A percentile compares a stretch with the other conserved stretches of the same genome.
Conservation (phyloP, 2,797 vertebrate genomes). For the Darevskia mixta region DNA sequence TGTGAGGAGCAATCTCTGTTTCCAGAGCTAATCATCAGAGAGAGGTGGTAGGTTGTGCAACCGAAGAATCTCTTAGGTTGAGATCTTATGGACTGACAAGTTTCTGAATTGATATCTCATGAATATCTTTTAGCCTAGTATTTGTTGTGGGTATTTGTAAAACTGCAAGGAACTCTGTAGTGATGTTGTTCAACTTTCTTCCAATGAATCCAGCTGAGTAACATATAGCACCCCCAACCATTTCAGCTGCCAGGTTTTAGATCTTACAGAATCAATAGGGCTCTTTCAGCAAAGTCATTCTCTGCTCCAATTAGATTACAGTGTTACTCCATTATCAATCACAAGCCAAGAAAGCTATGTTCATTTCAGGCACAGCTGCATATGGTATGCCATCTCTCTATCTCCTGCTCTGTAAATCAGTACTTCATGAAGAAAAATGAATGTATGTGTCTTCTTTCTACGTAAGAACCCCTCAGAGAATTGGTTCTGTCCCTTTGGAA, state of each 20-base stretch:
- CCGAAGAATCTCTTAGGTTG: constrained; percentile 1
- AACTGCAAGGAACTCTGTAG: constrained; percentile 9
- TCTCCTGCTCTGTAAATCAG: constrained; percentile 19
- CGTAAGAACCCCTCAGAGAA: constrained; percentile 62
- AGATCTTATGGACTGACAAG: background rate
- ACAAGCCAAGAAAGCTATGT: constrained; percentile 50
- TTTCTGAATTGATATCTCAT: background rate
- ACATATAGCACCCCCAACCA: constrained; percentile 29
- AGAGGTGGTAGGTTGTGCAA: constrained; percentile 24
- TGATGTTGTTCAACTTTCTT: constrained; percentile 49
- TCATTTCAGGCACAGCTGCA: background rate
- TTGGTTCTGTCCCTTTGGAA: constrained; percentile 58
- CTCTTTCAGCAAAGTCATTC: constrained; percentile 31
- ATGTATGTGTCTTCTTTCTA: constrained; percentile 59
- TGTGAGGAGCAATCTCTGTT: background rate
- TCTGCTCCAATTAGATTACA: constrained; percentile 32
- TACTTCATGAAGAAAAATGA: constrained; percentile 56
- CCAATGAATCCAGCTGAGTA: constrained; percentile 43
- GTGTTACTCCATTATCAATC: constrained; percentile 29
- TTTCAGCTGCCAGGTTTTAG: constrained; percentile 31
- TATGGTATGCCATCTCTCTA: constrained; percentile 26
- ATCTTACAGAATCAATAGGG: constrained; percentile 30
- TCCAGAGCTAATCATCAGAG: constrained; percentile 36
- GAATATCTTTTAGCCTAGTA: background rate
- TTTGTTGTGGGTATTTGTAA: constrained; percentile 26